Conservation (phyloP, 2,797 vertebrate species). For the Steatocranus sp. region DNA sequence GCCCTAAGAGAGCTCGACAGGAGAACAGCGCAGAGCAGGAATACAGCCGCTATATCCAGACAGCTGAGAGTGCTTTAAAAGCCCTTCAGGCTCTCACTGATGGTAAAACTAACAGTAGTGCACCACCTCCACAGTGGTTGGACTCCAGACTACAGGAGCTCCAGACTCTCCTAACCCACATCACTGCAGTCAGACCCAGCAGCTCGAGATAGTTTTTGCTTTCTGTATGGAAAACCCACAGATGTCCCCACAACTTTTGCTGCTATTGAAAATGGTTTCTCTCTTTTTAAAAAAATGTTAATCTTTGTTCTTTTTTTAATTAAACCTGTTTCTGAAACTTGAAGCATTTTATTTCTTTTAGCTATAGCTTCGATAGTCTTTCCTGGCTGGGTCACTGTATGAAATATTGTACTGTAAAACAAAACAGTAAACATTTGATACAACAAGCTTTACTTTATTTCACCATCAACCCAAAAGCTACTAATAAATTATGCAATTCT, state of each 20-base stretch:
- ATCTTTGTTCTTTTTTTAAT: slow-evolving; percentile 13
- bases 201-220: neutral
- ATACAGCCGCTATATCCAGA: slow-evolving; percentile 75
- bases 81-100: slow-evolving; percentile 70
- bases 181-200: slow-evolving; percentile 35
- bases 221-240: neutral
- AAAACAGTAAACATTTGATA: neutral
- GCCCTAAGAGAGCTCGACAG: slow-evolving; percentile 80
- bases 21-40: slow-evolving; percentile 75
- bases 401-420: neutral
- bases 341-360: neutral
- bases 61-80: slow-evolving; percentile 77
- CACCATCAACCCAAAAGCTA: slow-evolving; percentile 64
- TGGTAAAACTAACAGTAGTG: neutral
- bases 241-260: neutral
- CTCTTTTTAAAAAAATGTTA: neutral
- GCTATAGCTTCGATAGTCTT: fast-evolving
- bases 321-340: slow-evolving; percentile 49
- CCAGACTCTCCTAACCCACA: slow-evolving; percentile 64
- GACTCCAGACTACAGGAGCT: slow-evolving; percentile 74
- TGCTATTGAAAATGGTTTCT: neutral
- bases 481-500: slow-evolving; percentile 76
- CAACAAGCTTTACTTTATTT: slow-evolving; percentile 75
- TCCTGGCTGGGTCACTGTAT: neutral
- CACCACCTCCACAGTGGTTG: slow-evolving; percentile 78